phyloP scores from a whole-genome alignment of 2,888 invertebrate genomes.

The Lysandra coridon region DNA sequence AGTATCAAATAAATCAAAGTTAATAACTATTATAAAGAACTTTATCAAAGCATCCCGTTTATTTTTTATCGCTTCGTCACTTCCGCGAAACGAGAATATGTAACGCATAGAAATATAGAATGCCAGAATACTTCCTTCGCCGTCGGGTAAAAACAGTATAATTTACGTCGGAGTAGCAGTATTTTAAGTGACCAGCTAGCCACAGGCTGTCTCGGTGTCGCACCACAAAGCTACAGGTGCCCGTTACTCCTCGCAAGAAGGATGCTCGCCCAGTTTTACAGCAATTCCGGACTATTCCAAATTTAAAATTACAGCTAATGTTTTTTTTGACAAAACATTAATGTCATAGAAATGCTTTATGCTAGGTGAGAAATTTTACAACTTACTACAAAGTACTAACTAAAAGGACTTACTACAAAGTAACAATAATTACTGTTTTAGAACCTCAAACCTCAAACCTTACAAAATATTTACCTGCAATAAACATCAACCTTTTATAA shows the following conservation, averaged over 20 bases:
- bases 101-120: too few species aligned
- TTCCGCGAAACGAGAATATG: too few species aligned
- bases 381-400: too few species aligned
- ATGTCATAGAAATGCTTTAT: too few species aligned
- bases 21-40: too few species aligned
- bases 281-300: not conserved
- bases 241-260: constrained; percentile 12
- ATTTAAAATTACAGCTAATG: not conserved
- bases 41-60: too few species aligned
- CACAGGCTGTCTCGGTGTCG: constrained; percentile 35
- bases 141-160: constrained; percentile 2
- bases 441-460: not conserved
- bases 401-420: too few species aligned
- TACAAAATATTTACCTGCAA: not conserved
- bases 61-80: too few species aligned
- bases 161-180: constrained; percentile 20
- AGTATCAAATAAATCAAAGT: too few species aligned
- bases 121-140: not conserved
- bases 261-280: constrained; percentile 34
- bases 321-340: not conserved
- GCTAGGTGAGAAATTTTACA: too few species aligned
- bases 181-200: constrained; percentile 30
- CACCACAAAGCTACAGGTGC: constrained; percentile 38
- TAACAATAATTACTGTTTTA: too few species aligned
- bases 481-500: not conserved